A percentile compares a stretch with the other conserved stretches of the same genome.
These are phyloP conservation scores for Sebastes hopkinsi DNA, from an alignment of 2,797 vertebrate species.

Conservation along the genomic window DNA sequence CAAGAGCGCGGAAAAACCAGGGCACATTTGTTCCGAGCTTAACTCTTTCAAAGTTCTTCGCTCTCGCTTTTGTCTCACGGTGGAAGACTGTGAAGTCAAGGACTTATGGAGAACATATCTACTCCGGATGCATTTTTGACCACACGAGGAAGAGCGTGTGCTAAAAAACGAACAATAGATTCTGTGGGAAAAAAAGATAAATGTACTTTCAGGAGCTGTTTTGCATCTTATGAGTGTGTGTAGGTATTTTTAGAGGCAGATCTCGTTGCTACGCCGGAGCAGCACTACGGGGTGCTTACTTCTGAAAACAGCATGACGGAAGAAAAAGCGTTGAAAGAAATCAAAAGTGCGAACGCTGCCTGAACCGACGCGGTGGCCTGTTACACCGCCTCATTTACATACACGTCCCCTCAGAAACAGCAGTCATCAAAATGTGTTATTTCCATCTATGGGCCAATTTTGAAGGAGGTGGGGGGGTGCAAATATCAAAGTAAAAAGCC, in stretches of 20 bases:
- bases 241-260: conserved; percentile 69
- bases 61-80: conserved; percentile 11
- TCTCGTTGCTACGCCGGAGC: conserved; percentile 40
- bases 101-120: background rate
- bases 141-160: background rate
- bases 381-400: conserved; percentile 23
- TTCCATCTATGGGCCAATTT: conserved; percentile 17
- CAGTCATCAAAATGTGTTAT: conserved; percentile 24
- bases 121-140: background rate
- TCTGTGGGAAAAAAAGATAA: background rate
- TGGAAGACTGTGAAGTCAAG: background rate
- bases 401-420: conserved; percentile 23
- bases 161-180: background rate
- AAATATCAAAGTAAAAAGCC: conserved; percentile 24
- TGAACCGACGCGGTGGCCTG: conserved; percentile 28
- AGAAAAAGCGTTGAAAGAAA: conserved; percentile 30
- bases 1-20: conserved; percentile 51
- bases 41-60: conserved; percentile 33
- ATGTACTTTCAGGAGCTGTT: conserved; percentile 28
- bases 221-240: conserved; percentile 45
- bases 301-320: conserved; percentile 54
- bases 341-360: conserved; percentile 38
- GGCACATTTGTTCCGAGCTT: conserved; percentile 36
- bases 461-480: background rate
- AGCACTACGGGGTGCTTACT: conserved; percentile 57